A percentile compares a stretch with the other conserved stretches of the same genome.
These are phyloP conservation scores for Plestiodon gilberti DNA, from an alignment of 2,113 vertebrate genomes.

Conservation along the genomic window DNA sequence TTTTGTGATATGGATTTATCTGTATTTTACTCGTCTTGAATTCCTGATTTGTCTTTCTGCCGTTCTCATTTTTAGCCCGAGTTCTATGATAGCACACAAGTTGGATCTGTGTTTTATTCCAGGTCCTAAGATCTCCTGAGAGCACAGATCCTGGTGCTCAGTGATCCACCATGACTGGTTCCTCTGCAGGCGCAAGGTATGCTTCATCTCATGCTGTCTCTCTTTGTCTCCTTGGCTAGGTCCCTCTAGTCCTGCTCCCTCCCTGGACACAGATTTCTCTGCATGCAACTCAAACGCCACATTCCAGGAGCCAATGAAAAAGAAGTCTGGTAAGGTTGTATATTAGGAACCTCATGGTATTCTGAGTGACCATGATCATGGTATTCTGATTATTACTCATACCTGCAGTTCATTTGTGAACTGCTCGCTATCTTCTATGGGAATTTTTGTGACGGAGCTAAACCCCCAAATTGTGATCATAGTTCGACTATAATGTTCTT, in stretches of 20 bases:
- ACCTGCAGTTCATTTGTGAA: not conserved
- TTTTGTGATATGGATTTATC: not conserved
- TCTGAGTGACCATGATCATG: not conserved
- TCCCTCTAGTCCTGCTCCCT: not conserved
- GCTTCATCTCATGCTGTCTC: not conserved
- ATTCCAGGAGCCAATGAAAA: too few species aligned
- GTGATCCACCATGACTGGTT: not conserved
- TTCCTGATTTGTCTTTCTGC: not conserved
- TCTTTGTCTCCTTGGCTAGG: not conserved
- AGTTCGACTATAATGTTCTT: not conserved
- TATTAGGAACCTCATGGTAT: too few species aligned
- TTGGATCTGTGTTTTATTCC: not conserved
- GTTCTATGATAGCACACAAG: not conserved
- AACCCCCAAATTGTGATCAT: not conserved
- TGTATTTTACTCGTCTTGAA: not conserved
- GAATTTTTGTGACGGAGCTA: not conserved
- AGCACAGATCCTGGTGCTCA: too few species aligned
- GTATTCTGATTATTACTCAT: too few species aligned
- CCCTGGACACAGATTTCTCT: constrained; percentile 12
- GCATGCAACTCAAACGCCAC: not conserved
- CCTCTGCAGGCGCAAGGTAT: not conserved
- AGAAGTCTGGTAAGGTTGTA: not conserved
- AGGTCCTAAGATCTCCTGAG: not conserved
- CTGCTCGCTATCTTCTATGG: not conserved
- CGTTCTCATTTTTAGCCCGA: not conserved